A percentile compares a stretch with the other conserved stretches of the same genome.
Evolutionary conservation across 2,888 invertebrate species (phyloP).

Genomic region (Strigamia crassipes): DNA sequence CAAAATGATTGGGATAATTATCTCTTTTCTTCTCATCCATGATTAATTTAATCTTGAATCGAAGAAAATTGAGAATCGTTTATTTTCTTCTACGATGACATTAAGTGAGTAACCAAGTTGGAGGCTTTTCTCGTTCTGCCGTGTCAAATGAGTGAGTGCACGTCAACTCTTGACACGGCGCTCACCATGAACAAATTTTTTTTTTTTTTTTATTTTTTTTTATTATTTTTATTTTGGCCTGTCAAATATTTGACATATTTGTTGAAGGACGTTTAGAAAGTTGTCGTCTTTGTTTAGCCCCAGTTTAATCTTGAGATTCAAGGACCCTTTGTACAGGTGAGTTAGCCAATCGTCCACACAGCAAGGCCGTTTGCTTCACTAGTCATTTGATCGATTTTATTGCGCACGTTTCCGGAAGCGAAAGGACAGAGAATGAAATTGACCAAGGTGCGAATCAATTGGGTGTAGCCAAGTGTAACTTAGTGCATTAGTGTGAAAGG

Average conservation of each 20-base stretch:
- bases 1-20: no score
- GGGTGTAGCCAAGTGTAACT: constrained; percentile 15
- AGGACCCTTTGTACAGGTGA: neutral
- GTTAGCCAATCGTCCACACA: constrained; percentile 7
- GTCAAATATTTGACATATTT: neutral
- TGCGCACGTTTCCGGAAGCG: constrained; percentile 10
- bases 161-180: neutral
- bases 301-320: constrained; percentile 1
- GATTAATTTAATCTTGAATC: neutral
- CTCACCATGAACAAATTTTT: neutral
- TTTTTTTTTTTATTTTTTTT: no score
- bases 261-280: constrained; percentile 11
- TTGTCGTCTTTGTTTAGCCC: constrained; percentile 22
- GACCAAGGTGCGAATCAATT: constrained; percentile 31
- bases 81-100: neutral
- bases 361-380: neutral
- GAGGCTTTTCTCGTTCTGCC: neutral
- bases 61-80: neutral
- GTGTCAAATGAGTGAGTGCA: constrained; percentile 1
- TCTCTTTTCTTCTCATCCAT: neutral
- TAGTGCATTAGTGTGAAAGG: neutral
- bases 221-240: neutral
- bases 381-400: constrained; percentile 35
- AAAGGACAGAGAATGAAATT: neutral
- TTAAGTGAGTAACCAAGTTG: neutral